Evolutionary conservation across 64 coral and sea anemone genomes (phyloP), one percentile per base, ranked within the genome.

Genomic region (Montipora efflorescens): DNA sequence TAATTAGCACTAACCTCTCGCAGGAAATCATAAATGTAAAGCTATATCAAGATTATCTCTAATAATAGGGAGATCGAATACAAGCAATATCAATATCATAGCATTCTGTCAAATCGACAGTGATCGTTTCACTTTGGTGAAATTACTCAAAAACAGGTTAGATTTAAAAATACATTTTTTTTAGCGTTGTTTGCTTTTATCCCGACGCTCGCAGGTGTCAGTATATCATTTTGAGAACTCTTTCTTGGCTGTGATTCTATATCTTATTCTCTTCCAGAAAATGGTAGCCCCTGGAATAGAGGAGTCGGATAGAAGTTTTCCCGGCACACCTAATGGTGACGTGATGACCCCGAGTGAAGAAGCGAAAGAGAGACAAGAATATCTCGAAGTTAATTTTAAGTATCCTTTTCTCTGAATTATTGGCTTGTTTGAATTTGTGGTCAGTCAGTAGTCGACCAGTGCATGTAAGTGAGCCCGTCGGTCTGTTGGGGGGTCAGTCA

Each of bases 341-440:
- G 43, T 85, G 71, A 72, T 77, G 58, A 72, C 64, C 4, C 68
- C 80, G 1, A 89, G 64, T 52, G 87, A 74, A n/a, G 89, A 93
- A 43, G 94, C 95, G 5, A 79, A 61, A 47, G 95, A 97, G 4
- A 74, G 95, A 75, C 62, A 92, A 4, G 98, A 99, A 44, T 99
- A 99, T 79, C 95, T 99, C 55, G 95, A 99, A 46, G 75, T 96
- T 12, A 99, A 99, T 66, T 99, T 99, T 77, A 99, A 99, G 98
- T 99, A 99, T 99, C 98, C 94, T 98, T 98, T 91, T 15, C n/a
- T 57, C 6, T 8, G 11, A 8, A 57, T 57, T 69, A 36, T 36
- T 48, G 4, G 22, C 23, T 25, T 14, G 10, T 68, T 91, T 48
- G n/a, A 48, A 36, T 74, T 67, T 8, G 9, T 25, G 4, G 51